Conservation (phyloP, 2,113 vertebrate genomes). For the Numenius arquata region DNA sequence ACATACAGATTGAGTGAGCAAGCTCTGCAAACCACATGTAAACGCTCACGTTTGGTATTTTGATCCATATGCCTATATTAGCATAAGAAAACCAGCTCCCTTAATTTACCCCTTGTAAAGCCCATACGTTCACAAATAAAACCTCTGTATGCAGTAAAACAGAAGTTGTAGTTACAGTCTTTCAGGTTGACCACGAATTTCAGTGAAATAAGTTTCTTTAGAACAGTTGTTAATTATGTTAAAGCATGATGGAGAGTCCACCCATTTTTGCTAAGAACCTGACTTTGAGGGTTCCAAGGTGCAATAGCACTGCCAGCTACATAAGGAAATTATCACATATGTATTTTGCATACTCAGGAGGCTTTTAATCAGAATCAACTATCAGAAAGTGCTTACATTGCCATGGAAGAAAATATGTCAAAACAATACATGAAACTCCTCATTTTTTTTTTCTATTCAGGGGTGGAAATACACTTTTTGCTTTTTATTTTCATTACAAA, state of each 20-base stretch:
- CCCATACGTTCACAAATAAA: neutral
- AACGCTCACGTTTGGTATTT: neutral
- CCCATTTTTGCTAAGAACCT: neutral
- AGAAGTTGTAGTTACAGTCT: neutral
- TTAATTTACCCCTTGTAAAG: neutral
- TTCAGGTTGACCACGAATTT: neutral
- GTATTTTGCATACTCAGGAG: neutral
- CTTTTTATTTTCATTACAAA: neutral
- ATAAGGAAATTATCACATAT: neutral
- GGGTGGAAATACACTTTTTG: neutral
- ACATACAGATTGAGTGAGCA: neutral
- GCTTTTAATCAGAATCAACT: neutral
- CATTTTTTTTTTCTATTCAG: neutral
- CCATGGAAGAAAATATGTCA: neutral
- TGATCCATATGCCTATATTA: neutral
- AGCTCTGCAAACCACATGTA: neutral
- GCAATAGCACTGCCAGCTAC: neutral
- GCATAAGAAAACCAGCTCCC: neutral
- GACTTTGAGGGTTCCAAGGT: neutral
- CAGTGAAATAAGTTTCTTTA: neutral
- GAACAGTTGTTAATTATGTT: neutral
- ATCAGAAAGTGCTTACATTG: neutral
- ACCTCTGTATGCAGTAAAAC: neutral
- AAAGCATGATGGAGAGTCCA: neutral
- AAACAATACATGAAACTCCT: neutral